Base-by-base conservation (phyloP, 2,797 vertebrate species). In the Phataginus tricuspis region DNA sequence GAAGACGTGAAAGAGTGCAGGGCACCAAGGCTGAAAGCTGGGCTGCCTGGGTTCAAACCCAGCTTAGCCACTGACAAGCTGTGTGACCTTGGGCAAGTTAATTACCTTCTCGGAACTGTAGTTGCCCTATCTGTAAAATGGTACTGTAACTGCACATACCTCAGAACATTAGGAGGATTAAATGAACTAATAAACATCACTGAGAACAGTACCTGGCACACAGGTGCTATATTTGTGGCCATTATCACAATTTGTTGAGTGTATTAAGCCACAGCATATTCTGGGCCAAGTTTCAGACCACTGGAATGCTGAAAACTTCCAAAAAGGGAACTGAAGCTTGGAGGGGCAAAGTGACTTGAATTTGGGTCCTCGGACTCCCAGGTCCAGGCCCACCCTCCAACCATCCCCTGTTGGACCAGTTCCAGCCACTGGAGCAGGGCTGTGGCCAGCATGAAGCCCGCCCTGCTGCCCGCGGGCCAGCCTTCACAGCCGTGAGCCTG, bases 211-310 rank as follows among this genome's bases (percentile, higher is more conserved):
- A 63, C 21, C 49, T 15, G 4, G 45, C n/a, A 5, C 34, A 29
- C 7, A 3, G 0, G 4, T 3, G 34, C 14, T 9, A 25, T 55
- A 0, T 1, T 11, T 0, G 13, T 45, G 2, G 4, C 9, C 45
- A 27, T 8, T 0, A 31, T 15, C 57, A 18, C 29, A 2, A 0
- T 31, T 31, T 19, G 15, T 37, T 34, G 59, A 74, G n/a, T 5
- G 31, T 69, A 63, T 1, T 7, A 64, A 86, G 79, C 12, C 15
- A 29, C 16, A 10, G 12, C 7, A 18, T 37, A 2, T 34, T 66
- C 42, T n/a, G 75, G 19, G 49, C 5, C 69, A 27, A 57, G 16
- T 45, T 27, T 57, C 53, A 42, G 66, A 84, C 29, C 14, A 53
- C 59, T 15, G 1, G 55, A 42, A 37, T 31, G 49, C 27, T 12